These are phyloP conservation scores for Haliclystus octoradiatus DNA, from an alignment of 30 jellyfish, hydroid and myxozoan genomes.

Conservation along the genomic window DNA sequence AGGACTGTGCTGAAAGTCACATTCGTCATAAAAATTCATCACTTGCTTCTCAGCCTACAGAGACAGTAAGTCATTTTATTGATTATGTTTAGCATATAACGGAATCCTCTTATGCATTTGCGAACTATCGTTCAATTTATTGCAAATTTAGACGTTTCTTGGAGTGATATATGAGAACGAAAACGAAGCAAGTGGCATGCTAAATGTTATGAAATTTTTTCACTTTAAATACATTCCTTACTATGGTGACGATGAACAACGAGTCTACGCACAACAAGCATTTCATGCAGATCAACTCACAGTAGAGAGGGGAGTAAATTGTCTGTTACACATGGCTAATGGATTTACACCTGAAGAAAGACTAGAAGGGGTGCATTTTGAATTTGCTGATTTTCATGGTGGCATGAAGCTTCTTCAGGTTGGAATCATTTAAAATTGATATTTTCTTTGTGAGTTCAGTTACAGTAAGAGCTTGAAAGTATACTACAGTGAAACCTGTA, in stretches of 20 bases:
- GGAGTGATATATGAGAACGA: conserved; percentile 29
- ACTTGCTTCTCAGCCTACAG: too few relatives aligned
- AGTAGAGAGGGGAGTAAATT: conserved; percentile 6
- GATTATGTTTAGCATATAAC: too few relatives aligned
- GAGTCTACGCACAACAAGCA: conserved; percentile 2
- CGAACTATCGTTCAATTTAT: not conserved
- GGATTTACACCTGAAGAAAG: conserved; percentile 23
- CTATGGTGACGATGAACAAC: not conserved
- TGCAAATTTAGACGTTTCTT: conserved; percentile 12
- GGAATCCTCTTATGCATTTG: not conserved
- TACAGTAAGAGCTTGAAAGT: too few relatives aligned
- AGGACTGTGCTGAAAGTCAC: too few relatives aligned
- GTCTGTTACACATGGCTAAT: conserved; percentile 13
- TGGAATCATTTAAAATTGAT: too few relatives aligned
- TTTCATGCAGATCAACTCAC: conserved; percentile 25
- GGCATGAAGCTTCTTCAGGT: conserved; percentile 39
- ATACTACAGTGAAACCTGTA: too few relatives aligned
- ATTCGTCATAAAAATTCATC: too few relatives aligned
- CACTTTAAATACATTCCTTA: conserved; percentile 23
- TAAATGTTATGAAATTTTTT: conserved; percentile 5
- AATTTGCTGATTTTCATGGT: conserved; percentile 41
- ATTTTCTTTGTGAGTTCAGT: too few relatives aligned
- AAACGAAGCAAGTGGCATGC: conserved; percentile 30
- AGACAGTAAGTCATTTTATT: too few relatives aligned
- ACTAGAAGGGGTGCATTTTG: conserved; percentile 25